Evolutionary conservation across 2,113 vertebrate genomes (phyloP).

Genomic region (Paedocypris sp.): DNA sequence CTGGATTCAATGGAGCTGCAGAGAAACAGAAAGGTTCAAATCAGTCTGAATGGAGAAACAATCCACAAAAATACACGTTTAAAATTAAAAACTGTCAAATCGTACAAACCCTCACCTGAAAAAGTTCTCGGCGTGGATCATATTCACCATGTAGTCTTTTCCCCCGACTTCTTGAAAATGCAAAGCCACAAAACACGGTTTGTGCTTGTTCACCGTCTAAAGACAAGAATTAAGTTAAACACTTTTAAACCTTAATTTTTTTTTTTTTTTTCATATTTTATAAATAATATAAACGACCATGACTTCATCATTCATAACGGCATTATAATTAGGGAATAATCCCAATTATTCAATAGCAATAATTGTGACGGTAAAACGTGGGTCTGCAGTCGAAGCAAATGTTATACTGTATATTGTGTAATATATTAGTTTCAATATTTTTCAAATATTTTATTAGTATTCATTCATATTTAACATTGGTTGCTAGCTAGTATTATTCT

Average conservation of each 20-base stretch:
- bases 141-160: conserved; percentile 65
- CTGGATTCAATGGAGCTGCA: conserved; percentile 56
- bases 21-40: not conserved
- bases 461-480: too few species aligned
- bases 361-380: too few species aligned
- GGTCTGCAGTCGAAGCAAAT: too few species aligned
- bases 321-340: too few species aligned
- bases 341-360: too few species aligned
- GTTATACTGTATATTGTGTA: too few species aligned
- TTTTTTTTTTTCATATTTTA: too few species aligned
- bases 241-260: not conserved
- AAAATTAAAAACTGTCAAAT: not conserved
- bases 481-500: too few species aligned
- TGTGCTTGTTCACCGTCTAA: conserved; percentile 54
- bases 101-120: conserved; percentile 47
- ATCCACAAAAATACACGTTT: not conserved
- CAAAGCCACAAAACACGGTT: conserved; percentile 62
- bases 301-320: too few species aligned
- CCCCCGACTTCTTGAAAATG: conserved; percentile 74
- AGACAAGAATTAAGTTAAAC: not conserved
- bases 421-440: too few species aligned
- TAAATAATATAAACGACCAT: too few species aligned
- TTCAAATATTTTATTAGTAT: too few species aligned
- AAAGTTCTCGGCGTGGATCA: conserved; percentile 57
- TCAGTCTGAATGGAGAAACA: not conserved